Base-by-base conservation (phyloP, 2,888 invertebrate genomes). In the Mesodorylaimus sp. region DNA sequence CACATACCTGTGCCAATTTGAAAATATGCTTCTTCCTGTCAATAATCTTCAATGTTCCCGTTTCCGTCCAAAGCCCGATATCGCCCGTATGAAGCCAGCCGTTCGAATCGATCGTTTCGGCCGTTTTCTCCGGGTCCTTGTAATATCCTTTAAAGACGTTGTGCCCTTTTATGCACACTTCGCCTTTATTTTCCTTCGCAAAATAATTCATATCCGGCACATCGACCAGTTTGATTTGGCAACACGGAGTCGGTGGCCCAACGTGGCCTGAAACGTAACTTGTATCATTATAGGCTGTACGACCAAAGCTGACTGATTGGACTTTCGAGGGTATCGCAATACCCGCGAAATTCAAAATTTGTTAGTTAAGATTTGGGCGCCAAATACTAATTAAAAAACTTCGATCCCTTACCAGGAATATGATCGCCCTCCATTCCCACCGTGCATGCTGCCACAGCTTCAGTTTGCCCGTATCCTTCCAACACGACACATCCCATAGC, bases 51-150 rank as follows among this genome's bases (percentile, higher is more conserved):
- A 95, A 70, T 7, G 87, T 83, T 50, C 95, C 95, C 67, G 88
- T 89, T 67, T 70, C 49, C 7, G 82, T 70, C 91, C 93, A 95
- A 74, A 80, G 81, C 58, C 95, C 95, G 56, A 95, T 80, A 68
- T 95, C 95, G 7, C 95, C 95, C 3, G 93, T 93, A 67, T 91
- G 93, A 67, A 88, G 84, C 89, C 89, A 91, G n/a, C 89, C 88
- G n/a, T 63, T 62, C 1, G 76, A 74, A 67, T 89, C 89, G 56
- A 93, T 78, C n/a, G 83, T 80, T 65, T 89, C 83, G 32, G 77
- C 75, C 2, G 93, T 95, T 71, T 85, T 83, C 64, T 86, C 86
- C 0, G 82, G 80, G 69, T 91, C 87, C 55, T 89, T 91, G 70
- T 81, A 88, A 71, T 68, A 69, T 24, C 66, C 89, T 62, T 80